Evolutionary conservation across 2,113 vertebrate species (phyloP).

Genomic region (Oreocharis arfaki): DNA sequence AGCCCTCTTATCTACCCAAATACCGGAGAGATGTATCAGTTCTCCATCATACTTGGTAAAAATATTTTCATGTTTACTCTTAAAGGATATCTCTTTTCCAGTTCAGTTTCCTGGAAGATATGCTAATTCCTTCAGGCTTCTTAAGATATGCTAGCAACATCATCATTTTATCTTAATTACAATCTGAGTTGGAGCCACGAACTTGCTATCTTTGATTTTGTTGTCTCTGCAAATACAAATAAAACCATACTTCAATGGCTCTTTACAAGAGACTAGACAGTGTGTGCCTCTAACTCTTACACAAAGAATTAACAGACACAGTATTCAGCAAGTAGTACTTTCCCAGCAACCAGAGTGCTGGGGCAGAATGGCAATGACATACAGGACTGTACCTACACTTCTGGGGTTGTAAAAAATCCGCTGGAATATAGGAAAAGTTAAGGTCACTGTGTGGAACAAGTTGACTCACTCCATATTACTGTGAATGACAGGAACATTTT

Average conservation of each 20-base stretch:
- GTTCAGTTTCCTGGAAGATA: neutral
- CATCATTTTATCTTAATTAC: conserved; percentile 24
- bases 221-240: neutral
- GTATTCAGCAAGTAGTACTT: neutral
- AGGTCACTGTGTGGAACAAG: neutral
- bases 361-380: neutral
- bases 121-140: neutral
- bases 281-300: neutral
- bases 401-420: neutral
- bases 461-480: neutral
- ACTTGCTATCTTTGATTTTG: neutral
- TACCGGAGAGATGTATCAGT: neutral
- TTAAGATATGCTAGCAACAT: neutral
- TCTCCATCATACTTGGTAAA: neutral
- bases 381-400: neutral
- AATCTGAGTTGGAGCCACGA: neutral
- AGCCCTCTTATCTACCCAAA: neutral
- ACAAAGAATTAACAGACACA: neutral
- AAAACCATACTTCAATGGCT: neutral
- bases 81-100: neutral
- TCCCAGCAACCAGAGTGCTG: neutral
- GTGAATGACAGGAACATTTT: neutral
- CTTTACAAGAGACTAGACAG: neutral
- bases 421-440: neutral
- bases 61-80: neutral